Conservation (phyloP, 2,797 vertebrate species). For the Pseudochirops corinnae region DNA sequence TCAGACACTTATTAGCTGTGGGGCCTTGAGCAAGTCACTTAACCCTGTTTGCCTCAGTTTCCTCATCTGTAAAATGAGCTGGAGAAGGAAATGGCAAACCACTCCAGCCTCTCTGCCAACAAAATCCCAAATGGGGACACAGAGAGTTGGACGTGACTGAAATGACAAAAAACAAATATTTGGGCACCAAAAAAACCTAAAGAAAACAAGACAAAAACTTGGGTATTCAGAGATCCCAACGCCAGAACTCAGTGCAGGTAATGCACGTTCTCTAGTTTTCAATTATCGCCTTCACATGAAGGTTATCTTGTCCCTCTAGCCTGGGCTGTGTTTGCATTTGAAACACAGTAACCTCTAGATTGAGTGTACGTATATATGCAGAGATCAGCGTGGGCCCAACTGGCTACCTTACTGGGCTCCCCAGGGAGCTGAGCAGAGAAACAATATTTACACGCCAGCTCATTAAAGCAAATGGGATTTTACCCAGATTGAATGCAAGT, state of each 20-base stretch:
- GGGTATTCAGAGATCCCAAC: not conserved
- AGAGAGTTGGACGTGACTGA: not conserved
- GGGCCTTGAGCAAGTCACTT: not conserved
- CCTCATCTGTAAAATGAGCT: not conserved
- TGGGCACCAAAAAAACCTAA: not conserved
- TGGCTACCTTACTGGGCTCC: constrained; percentile 23
- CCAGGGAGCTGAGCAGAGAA: not conserved
- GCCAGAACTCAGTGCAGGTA: not conserved
- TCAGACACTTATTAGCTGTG: not conserved
- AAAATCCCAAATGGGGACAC: not conserved
- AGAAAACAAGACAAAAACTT: not conserved
- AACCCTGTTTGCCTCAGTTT: not conserved
- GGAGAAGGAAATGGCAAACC: not conserved
- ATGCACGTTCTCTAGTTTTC: constrained; percentile 47
- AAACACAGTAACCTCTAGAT: constrained; percentile 42
- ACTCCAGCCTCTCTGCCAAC: not conserved
- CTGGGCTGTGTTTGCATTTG: constrained; percentile 62
- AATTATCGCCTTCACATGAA: constrained; percentile 53
- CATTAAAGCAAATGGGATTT: constrained; percentile 76
- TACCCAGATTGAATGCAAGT: constrained; percentile 45
- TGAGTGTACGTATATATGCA: constrained; percentile 63
- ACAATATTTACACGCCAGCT: constrained; percentile 38
- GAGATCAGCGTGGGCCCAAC: not conserved
- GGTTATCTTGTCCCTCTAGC: constrained; percentile 22
- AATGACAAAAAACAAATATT: not conserved